Base-by-base conservation (phyloP, 1,140 invertebrate genomes). In the Sarcophaga peregrina region DNA sequence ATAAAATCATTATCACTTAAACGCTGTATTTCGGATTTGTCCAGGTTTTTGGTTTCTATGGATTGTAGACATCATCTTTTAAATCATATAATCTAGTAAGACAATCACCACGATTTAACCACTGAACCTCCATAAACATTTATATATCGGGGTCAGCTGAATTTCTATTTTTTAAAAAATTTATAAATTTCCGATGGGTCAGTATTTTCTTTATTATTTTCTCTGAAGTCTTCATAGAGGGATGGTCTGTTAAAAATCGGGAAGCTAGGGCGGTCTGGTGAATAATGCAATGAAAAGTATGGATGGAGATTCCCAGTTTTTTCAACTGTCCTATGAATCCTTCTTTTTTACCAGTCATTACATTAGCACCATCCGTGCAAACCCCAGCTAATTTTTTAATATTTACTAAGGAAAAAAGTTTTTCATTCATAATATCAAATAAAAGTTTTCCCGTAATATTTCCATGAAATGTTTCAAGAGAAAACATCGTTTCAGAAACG, bases 331-430 rank as follows among this genome's bases (percentile, higher is more conserved):
- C 74, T 7, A 75, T 47, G 46, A 75, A 75, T 3, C 74, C 74
- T 15, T 75, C 13, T 7, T 47, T 4, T 48, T 75, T 75, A 0
- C 74, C 74, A 6, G 13, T 47, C 74, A 75, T 75, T 11, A 75
- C 74, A 48, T 75, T 75, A 8, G 74, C 74, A 47, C 74, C 74
- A 75, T 75, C 74, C 0, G 74, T 75, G 20, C 74, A 47, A 25
- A 75, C 46, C 2, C 74, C 74, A 47, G 15, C 74, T 47, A 75
- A n/a, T 48, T 75, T 75, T 6, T 48, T 15, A 1, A 2, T n/a
- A n/a, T 75, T 15, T 8, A 75, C 46, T 3, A 20, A n/a, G n/a
- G 45, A n/a, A n/a, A n/a, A n/a, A n/a, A n/a, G n/a, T n/a, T n/a
- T n/a, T n/a, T n/a, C n/a, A n/a, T n/a, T n/a, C n/a, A n/a, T n/a